phyloP scores from a whole-genome alignment of 2,797 vertebrate species.

The Gallinago solitaria region DNA sequence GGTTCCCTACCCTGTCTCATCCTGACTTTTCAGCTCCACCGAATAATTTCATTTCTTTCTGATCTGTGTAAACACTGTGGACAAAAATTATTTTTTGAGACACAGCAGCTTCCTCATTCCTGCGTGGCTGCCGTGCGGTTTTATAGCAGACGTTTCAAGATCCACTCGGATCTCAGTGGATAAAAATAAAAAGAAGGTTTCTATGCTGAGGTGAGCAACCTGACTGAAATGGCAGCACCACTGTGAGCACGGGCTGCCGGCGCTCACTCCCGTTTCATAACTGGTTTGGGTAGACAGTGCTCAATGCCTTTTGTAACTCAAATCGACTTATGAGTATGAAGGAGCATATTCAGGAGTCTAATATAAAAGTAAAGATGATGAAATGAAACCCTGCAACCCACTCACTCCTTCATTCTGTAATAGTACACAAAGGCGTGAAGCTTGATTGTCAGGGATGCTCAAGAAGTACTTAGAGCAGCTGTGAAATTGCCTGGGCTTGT shows the following conservation, averaged over 20 bases:
- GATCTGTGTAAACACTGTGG: not conserved
- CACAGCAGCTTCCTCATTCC: not conserved
- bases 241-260: accelerated
- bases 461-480: not conserved
- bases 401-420: not conserved
- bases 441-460: not conserved
- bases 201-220: not conserved
- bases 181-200: not conserved
- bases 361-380: not conserved
- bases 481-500: not conserved
- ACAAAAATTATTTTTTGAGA: not conserved
- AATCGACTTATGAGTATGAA: not conserved
- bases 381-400: not conserved
- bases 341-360: not conserved
- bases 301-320: not conserved
- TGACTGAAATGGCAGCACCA: not conserved
- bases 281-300: not conserved
- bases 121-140: not conserved
- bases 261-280: accelerated
- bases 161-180: not conserved
- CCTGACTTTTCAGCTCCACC: not conserved
- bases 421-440: not conserved
- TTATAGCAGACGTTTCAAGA: not conserved
- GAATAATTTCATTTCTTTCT: not conserved
- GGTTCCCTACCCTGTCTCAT: not conserved